Evolutionary conservation across 2,888 invertebrate genomes (phyloP).

Genomic region (Ormyrus pomaceus): DNA sequence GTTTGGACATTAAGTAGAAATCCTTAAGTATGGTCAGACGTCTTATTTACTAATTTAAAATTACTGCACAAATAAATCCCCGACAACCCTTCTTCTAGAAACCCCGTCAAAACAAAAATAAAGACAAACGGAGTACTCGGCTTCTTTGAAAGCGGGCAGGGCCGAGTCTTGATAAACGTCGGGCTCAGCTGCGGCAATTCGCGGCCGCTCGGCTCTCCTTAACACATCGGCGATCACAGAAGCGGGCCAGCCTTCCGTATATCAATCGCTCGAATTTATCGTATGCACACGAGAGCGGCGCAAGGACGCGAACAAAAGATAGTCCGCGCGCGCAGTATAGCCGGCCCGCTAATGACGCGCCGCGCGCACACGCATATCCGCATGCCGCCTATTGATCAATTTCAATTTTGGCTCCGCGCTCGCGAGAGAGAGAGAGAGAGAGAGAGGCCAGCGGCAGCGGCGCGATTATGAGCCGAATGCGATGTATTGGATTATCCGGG

Average conservation of each 20-base stretch:
- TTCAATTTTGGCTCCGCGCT: conserved; percentile 41
- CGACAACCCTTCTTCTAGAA: too few species aligned
- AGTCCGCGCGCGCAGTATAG: not conserved
- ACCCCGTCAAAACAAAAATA: too few species aligned
- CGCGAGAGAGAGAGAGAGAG: conserved; percentile 34
- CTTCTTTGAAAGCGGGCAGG: too few species aligned
- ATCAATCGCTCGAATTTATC: conserved; percentile 24
- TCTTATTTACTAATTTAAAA: too few species aligned
- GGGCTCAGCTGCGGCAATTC: too few species aligned
- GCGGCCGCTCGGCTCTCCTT: conserved; percentile 9
- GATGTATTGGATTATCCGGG: conserved; percentile 6
- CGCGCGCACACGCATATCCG: conserved; percentile 4
- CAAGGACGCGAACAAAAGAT: conserved; percentile 15
- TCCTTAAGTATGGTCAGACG: too few species aligned
- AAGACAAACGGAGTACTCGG: not conserved
- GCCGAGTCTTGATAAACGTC: too few species aligned
- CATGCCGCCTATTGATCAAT: conserved; percentile 51
- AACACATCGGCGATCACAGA: conserved; percentile 28
- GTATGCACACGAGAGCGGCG: not conserved
- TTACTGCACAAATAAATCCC: too few species aligned
- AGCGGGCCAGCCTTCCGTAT: not conserved
- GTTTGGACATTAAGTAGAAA: too few species aligned
- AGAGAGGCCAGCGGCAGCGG: conserved; percentile 42
- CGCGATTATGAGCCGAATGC: conserved; percentile 50
- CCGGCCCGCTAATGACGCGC: conserved; percentile 29